Evolutionary conservation across 2,797 vertebrate genomes (phyloP), one percentile per base, ranked within the genome.

Genomic region (Siniperca scherzeri): DNA sequence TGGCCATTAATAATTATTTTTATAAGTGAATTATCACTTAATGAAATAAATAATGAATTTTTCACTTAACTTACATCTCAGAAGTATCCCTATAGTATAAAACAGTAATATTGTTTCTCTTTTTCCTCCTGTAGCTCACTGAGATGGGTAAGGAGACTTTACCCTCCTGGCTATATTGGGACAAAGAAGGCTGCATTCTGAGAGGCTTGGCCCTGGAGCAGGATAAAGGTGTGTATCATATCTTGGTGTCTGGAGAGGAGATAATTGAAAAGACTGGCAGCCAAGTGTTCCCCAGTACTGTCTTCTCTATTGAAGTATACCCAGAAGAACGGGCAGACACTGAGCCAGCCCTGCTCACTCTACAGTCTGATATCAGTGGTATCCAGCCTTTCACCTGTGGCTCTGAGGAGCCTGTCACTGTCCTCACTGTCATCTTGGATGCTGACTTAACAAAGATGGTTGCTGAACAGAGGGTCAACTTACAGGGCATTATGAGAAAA

Each of bases 381-480:
- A 52, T 91, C 0, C 93, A 94, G 0, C 93, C 96, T 0, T 97
- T 97, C 5, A 93, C 96, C 77, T 99, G 98, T 36, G 94, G 96
- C 79, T 92, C 96, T 0, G 97, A 99, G 53, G 97, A 97, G 80
- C 96, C 97, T 0, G 96, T 98, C 86, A 99, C 98, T 1, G 96
- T 99, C 78, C 95, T 99, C 74, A 99, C 98, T 1, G 97, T 99
- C 80, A 99, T 99, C 89, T 91, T 99, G 91, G 98, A 99, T 84
- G 98, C 98, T 0, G 98, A 99, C 92, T 94, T 99, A 88, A 98
- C 97, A 86, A 99, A 99, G 96, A 99, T 99, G 97, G 96, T 93
- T 84, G 95, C 98, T 84, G 94, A 96, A 91, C 97, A 99, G 91
- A 96, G 98, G 83, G 94, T 97, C 2, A 96, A 91, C 80, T 96